Evolutionary conservation across 2,113 vertebrate species (phyloP), one percentile per base, ranked within the genome.

Genomic region (Lota lota): DNA sequence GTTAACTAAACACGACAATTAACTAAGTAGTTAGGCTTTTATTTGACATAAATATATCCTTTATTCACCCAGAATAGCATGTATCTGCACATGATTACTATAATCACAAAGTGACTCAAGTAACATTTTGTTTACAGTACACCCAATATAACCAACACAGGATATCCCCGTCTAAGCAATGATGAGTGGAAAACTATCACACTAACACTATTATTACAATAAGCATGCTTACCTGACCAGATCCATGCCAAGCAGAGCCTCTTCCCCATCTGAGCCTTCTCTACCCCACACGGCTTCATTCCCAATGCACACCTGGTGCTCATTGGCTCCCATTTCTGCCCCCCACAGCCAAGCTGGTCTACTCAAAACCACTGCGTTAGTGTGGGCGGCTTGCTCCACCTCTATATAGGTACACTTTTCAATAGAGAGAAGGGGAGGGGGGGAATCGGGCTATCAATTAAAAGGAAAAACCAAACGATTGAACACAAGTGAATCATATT

Each of bases 241-340:
- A 88, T 98, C 97, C 97, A 99, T 99, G 87, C 97, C 97, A 0
- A 98, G 91, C 0, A 99, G 94, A 0, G 97, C 96, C 70, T 99
- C 96, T 0, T 89, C 79, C 0, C 53, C 84, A 67, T 89, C 76
- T n/a, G 92, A 22, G 40, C 89, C 92, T 69, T 96, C 94, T 85
- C 90, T 91, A 28, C 97, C 95, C 97, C 97, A 98, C 12, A 98
- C 93, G 0, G 97, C 97, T 83, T 99, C 97, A 74, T 98, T 99
- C 17, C 97, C 97, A 79, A 98, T 93, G 82, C 97, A 99, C 58
- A 99, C 93, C 74, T 96, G 95, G 78, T 95, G 92, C 64, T 99
- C 95, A 80, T 98, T 99, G 59, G 96, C 95, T 0, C 97, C 97
- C 97, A 98, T 99, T 89, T 99, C 97, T 18, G 97, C 97, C 0